Evolutionary conservation across 2,888 invertebrate species (phyloP).

Genomic region (Phlogophora meticulosa): DNA sequence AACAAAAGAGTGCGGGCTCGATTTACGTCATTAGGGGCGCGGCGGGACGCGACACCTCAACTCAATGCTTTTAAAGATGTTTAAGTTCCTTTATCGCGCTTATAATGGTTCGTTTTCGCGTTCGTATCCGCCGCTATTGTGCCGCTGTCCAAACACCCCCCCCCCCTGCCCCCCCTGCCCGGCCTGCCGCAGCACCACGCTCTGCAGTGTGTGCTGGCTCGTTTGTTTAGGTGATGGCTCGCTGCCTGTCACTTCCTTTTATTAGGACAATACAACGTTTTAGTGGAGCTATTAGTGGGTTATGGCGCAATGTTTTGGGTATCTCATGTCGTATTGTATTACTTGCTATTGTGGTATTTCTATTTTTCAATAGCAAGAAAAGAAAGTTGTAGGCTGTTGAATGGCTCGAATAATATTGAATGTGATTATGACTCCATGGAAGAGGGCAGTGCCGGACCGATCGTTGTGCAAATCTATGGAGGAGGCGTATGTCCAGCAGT

Average conservation of each 20-base stretch:
- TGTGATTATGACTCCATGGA: not conserved
- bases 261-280: slow-evolving; percentile 70
- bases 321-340: slow-evolving; percentile 68
- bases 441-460: too few species aligned
- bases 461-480: too few species aligned
- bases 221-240: slow-evolving; percentile 68
- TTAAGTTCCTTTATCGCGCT: slow-evolving; percentile 69
- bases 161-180: slow-evolving; percentile 53
- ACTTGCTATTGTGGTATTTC: slow-evolving; percentile 47
- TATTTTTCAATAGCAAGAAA: slow-evolving; percentile 24
- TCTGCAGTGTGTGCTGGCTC: slow-evolving; percentile 29
- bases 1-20: slow-evolving; percentile 85
- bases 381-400: not conserved
- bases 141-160: slow-evolving; percentile 80
- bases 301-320: slow-evolving; percentile 67
- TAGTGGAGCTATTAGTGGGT: slow-evolving; percentile 64
- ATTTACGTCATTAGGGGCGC: slow-evolving; percentile 86
- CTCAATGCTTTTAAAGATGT: slow-evolving; percentile 75
- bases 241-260: slow-evolving; percentile 69
- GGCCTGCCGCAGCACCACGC: slow-evolving; percentile 74
- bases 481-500: too few species aligned
- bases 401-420: not conserved
- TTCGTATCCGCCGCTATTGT: slow-evolving; percentile 83
- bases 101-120: slow-evolving; percentile 78
- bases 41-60: slow-evolving; percentile 70